These are phyloP conservation scores for Sanderia malayensis DNA, from an alignment of 30 jellyfish, hydroid and myxozoan species.

Conservation along the genomic window DNA sequence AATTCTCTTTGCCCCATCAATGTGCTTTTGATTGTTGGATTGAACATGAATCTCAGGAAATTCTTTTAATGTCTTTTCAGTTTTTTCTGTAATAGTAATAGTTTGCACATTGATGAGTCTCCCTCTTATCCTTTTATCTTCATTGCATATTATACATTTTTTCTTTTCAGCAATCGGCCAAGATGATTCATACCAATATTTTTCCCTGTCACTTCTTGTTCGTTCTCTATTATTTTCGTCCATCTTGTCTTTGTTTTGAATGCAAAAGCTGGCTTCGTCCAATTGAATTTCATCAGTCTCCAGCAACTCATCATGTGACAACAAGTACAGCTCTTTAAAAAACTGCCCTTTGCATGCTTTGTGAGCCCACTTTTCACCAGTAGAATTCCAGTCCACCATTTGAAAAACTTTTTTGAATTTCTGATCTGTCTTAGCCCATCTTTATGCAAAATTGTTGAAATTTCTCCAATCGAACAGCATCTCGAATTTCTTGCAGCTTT, in stretches of 20 bases:
- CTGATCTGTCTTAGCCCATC: slow-evolving; percentile 10
- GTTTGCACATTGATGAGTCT: slow-evolving; percentile 24
- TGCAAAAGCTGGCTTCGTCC: slow-evolving; percentile 24
- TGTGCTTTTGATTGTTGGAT: slow-evolving; percentile 17
- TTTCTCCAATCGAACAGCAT: slow-evolving; percentile 2
- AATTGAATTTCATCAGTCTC: slow-evolving; percentile 30
- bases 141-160: slow-evolving; percentile 35
- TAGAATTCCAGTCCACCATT: slow-evolving; percentile 13
- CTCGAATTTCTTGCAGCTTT: neutral
- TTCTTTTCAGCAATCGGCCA: slow-evolving; percentile 37
- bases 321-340: slow-evolving; percentile 47
- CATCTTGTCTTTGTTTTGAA: slow-evolving; percentile 16
- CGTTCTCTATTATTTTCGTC: slow-evolving; percentile 34
- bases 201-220: slow-evolving; percentile 42
- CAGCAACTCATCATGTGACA: slow-evolving; percentile 40
- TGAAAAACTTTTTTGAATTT: neutral
- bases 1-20: slow-evolving; percentile 24
- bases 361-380: slow-evolving; percentile 15
- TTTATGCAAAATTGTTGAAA: slow-evolving; percentile 1
- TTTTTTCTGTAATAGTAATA: slow-evolving; percentile 19
- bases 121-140: slow-evolving; percentile 10
- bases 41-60: slow-evolving; percentile 24
- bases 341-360: slow-evolving; percentile 31
- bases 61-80: too few relatives aligned
- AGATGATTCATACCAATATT: slow-evolving; percentile 34